Evolutionary conservation across 2,113 vertebrate species (phyloP).

Genomic region (Agapornis roseicollis): DNA sequence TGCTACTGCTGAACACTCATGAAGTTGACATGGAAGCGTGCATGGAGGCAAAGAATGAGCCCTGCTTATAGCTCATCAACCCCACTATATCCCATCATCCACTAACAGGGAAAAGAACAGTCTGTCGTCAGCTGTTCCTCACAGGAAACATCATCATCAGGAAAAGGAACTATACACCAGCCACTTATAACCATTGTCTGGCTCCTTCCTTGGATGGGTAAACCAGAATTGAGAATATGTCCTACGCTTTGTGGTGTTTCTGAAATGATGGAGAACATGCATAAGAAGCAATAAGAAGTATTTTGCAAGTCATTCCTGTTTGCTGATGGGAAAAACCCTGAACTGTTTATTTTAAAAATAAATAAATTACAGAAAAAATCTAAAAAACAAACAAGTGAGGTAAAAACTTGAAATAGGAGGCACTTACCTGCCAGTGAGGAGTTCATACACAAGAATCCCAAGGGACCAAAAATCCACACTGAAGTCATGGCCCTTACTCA

Average conservation of each 20-base stretch:
- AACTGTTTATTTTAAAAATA: not conserved
- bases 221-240: not conserved
- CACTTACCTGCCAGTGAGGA: conserved; percentile 89
- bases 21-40: not conserved
- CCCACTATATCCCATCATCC: not conserved
- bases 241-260: not conserved
- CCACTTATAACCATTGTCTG: rapidly evolving
- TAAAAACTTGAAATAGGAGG: not conserved
- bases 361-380: not conserved
- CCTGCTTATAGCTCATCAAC: not conserved
- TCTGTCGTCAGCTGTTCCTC: not conserved
- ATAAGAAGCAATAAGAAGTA: not conserved
- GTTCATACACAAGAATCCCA: conserved; percentile 92
- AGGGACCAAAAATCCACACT: conserved; percentile 95
- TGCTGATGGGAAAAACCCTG: not conserved
- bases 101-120: not conserved
- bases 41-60: not conserved
- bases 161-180: not conserved
- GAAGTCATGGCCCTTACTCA: conserved; percentile 93
- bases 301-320: not conserved
- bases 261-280: not conserved
- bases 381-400: not conserved
- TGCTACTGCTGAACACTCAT: not conserved
- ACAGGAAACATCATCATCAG: not conserved
- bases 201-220: not conserved